Evolutionary conservation across 35 echinoderm and acorn worm genomes (phyloP), one percentile per base, ranked within the genome.

Genomic region (Anneissia japonica): DNA sequence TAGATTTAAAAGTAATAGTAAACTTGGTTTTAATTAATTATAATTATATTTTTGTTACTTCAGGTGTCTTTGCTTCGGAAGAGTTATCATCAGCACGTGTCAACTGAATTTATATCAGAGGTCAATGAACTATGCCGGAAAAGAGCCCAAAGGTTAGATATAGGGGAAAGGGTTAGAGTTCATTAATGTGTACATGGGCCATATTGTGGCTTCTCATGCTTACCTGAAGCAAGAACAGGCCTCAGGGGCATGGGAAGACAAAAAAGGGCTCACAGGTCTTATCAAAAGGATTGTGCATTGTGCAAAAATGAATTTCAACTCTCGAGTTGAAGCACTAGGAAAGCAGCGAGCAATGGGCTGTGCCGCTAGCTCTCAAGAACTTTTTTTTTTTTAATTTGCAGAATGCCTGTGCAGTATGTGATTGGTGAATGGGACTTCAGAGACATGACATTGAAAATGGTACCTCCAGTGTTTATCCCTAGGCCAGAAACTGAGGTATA

Each of bases 351-450:
- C n/a, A n/a, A n/a, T n/a, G n/a, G n/a, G n/a, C n/a, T n/a, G n/a
- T n/a, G n/a, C n/a, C n/a, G n/a, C n/a, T n/a, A n/a, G n/a, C n/a
- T n/a, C n/a, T n/a, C n/a, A n/a, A n/a, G n/a, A n/a, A n/a, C n/a
- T 35, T 73, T 74, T 36, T 37, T 81, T 77, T 32, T 74, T 74
- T 12, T 73, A 51, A 19, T 34, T 77, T 77, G 21, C 46, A 97
- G 94, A 76, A 84, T 97, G 81, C 94, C 94, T 9, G 19, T 97
- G 37, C 94, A 97, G 85, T 97, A 97, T 38, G 88, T 97, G n/a
- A 64, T 97, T 40, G 91, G 94, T 80, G 94, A 97, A 38, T 97
- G 94, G 94, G 94, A 97, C 76, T 97, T 97, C 88, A 79, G 91
- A 84, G 81, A 93, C 46, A 31, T 97, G 78, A 93, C 87, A 3